phyloP scores from a whole-genome alignment of 2,113 vertebrate genomes.

The Scartelaos histophorus region DNA sequence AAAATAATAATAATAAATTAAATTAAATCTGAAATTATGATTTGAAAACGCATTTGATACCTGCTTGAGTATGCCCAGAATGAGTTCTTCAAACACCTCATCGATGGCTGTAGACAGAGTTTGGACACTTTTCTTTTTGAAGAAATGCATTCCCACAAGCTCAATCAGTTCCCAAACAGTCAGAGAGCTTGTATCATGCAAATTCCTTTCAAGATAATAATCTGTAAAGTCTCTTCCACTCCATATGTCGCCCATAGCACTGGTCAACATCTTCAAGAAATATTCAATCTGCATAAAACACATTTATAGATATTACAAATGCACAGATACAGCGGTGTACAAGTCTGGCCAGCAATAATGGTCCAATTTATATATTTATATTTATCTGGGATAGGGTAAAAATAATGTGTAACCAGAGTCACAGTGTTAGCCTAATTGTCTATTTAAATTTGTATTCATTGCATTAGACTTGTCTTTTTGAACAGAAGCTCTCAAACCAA shows the following conservation, averaged over 20 bases:
- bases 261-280: constrained; percentile 86
- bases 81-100: constrained; percentile 92
- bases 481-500: too few species aligned
- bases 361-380: neutral
- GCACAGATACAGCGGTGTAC: neutral
- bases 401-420: too few species aligned
- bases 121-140: constrained; percentile 86
- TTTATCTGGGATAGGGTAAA: too few species aligned
- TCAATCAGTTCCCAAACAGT: constrained; percentile 90
- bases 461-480: too few species aligned
- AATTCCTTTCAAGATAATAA: constrained; percentile 80
- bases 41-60: constrained; percentile 60
- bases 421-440: too few species aligned
- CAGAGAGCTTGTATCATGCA: constrained; percentile 73
- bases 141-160: constrained; percentile 85
- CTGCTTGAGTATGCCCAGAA: constrained; percentile 93
- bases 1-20: too few species aligned
- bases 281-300: constrained; percentile 84
- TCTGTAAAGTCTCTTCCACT: constrained; percentile 88
- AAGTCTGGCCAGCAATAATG: neutral
- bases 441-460: too few species aligned
- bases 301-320: neutral
- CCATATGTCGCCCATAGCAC: constrained; percentile 90
- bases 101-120: constrained; percentile 90
- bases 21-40: neutral